phyloP scores from a whole-genome alignment of 2,888 invertebrate species.

The Hedya salicella region DNA sequence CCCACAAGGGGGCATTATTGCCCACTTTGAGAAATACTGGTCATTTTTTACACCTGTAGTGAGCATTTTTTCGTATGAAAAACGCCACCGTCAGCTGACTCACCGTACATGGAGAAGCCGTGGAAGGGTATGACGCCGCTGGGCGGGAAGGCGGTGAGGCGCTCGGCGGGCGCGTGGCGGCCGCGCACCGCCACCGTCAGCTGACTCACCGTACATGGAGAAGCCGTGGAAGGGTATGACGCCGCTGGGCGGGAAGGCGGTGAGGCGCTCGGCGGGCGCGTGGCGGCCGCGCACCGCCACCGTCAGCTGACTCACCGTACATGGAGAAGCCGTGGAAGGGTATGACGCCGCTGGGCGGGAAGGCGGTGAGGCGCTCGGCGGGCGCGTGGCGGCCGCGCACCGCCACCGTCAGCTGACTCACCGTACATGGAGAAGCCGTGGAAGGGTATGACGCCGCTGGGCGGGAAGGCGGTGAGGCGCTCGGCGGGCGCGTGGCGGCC shows the following conservation, averaged over 20 bases:
- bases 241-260: constrained; percentile 97
- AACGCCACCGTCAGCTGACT: too few relatives aligned
- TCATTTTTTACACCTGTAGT: too few relatives aligned
- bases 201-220: constrained; percentile 94
- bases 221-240: constrained; percentile 98
- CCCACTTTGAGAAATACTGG: too few relatives aligned
- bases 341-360: constrained; percentile 88
- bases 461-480: constrained; percentile 93
- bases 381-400: background rate
- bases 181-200: constrained; percentile 65
- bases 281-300: constrained; percentile 90
- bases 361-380: constrained; percentile 89
- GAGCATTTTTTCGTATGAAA: too few relatives aligned
- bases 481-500: constrained; percentile 89
- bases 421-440: constrained; percentile 90
- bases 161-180: constrained; percentile 79
- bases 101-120: constrained; percentile 98
- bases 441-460: constrained; percentile 97
- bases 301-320: constrained; percentile 73
- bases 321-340: background rate
- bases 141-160: constrained; percentile 93
- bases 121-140: constrained; percentile 98
- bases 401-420: too few relatives aligned
- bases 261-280: constrained; percentile 87
- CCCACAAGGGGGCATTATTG: too few relatives aligned